Evolutionary conservation across 2,888 invertebrate species (phyloP).

Genomic region (Andrena trimmerana): DNA sequence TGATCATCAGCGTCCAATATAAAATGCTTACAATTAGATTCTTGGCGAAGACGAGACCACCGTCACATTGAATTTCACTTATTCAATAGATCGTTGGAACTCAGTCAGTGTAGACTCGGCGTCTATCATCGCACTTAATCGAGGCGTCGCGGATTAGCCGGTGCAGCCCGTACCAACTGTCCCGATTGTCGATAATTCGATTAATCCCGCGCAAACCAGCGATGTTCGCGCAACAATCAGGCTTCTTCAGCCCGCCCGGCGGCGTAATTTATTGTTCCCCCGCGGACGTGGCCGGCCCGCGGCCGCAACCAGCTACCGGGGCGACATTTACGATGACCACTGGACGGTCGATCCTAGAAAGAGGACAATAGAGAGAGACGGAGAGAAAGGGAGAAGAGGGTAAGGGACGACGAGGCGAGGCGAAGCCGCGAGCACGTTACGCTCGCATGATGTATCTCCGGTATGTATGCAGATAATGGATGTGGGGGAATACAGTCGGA

Average conservation of each 20-base stretch:
- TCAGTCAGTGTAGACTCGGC: too few relatives aligned
- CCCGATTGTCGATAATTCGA: constrained; percentile 35
- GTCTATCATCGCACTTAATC: not conserved
- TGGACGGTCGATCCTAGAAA: constrained; percentile 58
- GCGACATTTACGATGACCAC: constrained; percentile 64
- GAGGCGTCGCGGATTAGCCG: not conserved
- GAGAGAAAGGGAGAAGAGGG: not conserved
- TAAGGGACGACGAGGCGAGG: not conserved
- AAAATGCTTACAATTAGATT: constrained; percentile 21
- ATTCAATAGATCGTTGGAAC: not conserved
- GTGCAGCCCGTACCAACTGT: not conserved
- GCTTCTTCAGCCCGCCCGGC: constrained; percentile 16
- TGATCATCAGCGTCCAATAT: constrained; percentile 2
- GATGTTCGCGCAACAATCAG: constrained; percentile 28
- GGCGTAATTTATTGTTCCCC: constrained; percentile 64
- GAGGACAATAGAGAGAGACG: constrained; percentile 25
- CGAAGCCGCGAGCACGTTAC: constrained; percentile 62
- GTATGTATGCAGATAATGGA: constrained; percentile 74
- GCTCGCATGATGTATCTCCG: constrained; percentile 68
- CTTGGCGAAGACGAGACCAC: constrained; percentile 4
- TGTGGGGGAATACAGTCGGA: constrained; percentile 75
- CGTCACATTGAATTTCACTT: constrained; percentile 21
- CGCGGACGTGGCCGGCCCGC: constrained; percentile 24
- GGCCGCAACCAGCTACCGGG: constrained; percentile 21
- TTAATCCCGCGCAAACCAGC: constrained; percentile 15